A percentile compares a stretch with the other conserved stretches of the same genome.
These are phyloP conservation scores for Elephas maximus DNA, from an alignment of 2,113 vertebrate species.

Conservation along the genomic window DNA sequence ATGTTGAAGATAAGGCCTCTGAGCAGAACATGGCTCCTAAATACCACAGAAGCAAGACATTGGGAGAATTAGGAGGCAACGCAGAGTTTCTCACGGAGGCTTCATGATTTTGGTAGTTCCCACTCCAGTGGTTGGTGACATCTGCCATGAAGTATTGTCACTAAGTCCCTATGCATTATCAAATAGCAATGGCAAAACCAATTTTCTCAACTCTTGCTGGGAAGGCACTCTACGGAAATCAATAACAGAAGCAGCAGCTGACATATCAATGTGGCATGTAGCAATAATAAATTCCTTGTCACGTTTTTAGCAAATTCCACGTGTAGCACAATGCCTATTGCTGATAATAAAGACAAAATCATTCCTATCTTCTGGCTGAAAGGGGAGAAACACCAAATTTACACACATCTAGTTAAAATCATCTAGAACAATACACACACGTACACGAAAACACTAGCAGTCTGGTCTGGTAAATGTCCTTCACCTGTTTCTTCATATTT, in stretches of 20 bases:
- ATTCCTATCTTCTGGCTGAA: conserved; percentile 36
- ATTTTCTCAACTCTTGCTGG: conserved; percentile 54
- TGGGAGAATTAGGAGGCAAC: background rate
- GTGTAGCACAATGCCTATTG: background rate
- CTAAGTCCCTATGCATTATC: background rate
- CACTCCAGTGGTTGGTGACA: background rate
- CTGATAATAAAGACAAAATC: conserved; percentile 39
- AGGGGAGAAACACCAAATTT: conserved; percentile 38
- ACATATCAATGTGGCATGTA: background rate
- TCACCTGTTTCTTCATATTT: conserved; percentile 28
- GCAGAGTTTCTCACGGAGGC: background rate
- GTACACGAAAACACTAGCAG: background rate
- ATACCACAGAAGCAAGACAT: background rate
- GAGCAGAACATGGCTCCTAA: background rate
- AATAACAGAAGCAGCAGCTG: conserved; percentile 41
- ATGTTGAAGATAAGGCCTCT: background rate
- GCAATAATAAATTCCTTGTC: background rate
- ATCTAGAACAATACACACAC: background rate
- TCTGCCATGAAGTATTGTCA: conserved; percentile 32
- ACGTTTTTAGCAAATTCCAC: conserved; percentile 29
- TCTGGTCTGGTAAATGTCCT: background rate
- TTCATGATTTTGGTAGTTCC: conserved; percentile 7
- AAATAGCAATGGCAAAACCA: conserved; percentile 1
- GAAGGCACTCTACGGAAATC: conserved; percentile 34
- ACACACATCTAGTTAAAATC: background rate